These are phyloP conservation scores for Eudyptes chrysolophus DNA, from an alignment of 2,113 vertebrate species.

Conservation along the genomic window DNA sequence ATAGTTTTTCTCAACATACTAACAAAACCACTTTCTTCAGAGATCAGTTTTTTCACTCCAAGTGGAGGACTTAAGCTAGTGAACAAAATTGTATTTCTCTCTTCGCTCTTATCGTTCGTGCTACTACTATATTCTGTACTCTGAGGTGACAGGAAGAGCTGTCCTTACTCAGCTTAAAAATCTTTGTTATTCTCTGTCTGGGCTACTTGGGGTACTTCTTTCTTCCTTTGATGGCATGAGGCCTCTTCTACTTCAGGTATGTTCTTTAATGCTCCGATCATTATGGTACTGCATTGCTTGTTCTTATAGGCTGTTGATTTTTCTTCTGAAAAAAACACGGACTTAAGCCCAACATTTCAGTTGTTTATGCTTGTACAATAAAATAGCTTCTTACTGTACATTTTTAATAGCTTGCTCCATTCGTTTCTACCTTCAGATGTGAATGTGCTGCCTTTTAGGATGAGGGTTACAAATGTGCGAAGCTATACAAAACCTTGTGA, in stretches of 20 bases:
- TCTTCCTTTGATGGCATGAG: not conserved
- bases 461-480: not conserved
- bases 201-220: not conserved
- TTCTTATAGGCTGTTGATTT: not conserved
- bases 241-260: not conserved
- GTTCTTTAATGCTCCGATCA: not conserved
- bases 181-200: not conserved
- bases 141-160: not conserved
- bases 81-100: not conserved
- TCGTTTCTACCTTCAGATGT: not conserved
- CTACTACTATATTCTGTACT: not conserved
- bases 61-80: not conserved
- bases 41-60: not conserved
- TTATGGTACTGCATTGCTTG: not conserved
- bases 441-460: not conserved
- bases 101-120: not conserved
- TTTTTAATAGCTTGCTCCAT: not conserved
- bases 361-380: not conserved
- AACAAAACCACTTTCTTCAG: not conserved
- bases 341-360: not conserved
- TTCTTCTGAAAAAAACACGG: not conserved
- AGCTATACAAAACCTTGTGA: not conserved
- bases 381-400: not conserved
- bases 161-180: not conserved
- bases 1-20: not conserved